Evolutionary conservation across 2,888 invertebrate genomes (phyloP).

Genomic region (Brachyptera risi): DNA sequence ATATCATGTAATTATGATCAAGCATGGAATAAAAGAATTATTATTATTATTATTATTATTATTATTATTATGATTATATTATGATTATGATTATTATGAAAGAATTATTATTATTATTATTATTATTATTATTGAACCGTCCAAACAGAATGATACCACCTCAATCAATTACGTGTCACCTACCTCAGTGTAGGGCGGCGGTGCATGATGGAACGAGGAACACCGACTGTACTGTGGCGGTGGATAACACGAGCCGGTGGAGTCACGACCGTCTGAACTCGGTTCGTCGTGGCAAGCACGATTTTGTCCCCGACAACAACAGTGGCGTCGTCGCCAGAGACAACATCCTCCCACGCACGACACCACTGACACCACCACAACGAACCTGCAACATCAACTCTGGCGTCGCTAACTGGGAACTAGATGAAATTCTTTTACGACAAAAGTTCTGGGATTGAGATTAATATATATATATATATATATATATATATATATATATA

Average conservation of each 20-base stretch:
- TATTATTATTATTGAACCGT: no score
- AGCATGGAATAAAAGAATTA: no score
- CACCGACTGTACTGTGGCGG: constrained; percentile 83
- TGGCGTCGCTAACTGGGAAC: no score
- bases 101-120: no score
- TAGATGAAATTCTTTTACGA: no score
- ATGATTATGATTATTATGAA: no score
- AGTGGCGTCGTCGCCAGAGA: constrained; percentile 52
- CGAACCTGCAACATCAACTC: constrained; percentile 51
- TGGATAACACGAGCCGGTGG: constrained; percentile 74
- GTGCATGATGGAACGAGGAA: constrained; percentile 75
- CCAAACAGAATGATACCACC: neutral
- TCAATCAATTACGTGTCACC: constrained; percentile 17
- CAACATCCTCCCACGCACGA: constrained; percentile 67
- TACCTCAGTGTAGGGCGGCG: constrained; percentile 83
- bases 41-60: no score
- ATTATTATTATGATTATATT: no score
- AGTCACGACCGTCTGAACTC: constrained; percentile 71
- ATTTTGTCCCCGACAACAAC: constrained; percentile 40
- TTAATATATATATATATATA: no score
- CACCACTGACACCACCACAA: constrained; percentile 64
- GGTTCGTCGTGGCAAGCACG: constrained; percentile 48
- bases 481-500: no score
- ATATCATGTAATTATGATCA: no score
- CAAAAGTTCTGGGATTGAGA: no score